Evolutionary conservation across 2,113 vertebrate species (phyloP).

Genomic region (Narcine bancroftii): DNA sequence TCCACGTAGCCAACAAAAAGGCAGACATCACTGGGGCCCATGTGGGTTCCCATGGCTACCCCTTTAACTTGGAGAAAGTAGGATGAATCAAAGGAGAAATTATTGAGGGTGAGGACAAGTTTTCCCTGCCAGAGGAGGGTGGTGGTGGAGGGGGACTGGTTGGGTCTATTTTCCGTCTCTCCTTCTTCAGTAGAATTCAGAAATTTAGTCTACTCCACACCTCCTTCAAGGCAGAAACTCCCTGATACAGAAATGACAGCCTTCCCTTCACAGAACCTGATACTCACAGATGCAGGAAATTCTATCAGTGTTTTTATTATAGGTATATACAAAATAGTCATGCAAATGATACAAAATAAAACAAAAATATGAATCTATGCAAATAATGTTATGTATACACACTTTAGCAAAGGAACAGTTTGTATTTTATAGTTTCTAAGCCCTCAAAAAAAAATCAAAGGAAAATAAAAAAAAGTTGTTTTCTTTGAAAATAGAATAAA

Average conservation of each 20-base stretch:
- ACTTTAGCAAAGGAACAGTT: not conserved
- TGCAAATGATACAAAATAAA: constrained; percentile 22
- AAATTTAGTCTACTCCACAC: not conserved
- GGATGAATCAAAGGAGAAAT: too few species aligned
- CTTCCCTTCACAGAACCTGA: not conserved
- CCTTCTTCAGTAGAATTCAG: not conserved
- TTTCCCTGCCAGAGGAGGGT: too few species aligned
- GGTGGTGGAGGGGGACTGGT: too few species aligned
- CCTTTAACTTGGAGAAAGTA: too few species aligned
- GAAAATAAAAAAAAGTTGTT: too few species aligned
- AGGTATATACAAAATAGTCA: constrained; percentile 16
- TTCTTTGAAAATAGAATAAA: not conserved
- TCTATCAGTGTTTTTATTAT: constrained; percentile 21
- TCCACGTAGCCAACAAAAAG: too few species aligned
- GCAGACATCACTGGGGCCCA: too few species aligned
- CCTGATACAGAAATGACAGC: not conserved
- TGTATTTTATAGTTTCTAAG: not conserved
- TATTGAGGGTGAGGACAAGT: too few species aligned
- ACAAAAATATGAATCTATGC: constrained; percentile 11
- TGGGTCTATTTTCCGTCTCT: too few species aligned
- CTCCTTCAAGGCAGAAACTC: not conserved
- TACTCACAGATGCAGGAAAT: not conserved
- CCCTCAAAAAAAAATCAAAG: not conserved
- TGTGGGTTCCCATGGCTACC: too few species aligned
- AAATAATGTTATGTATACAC: constrained; percentile 13